Base-by-base conservation (phyloP, 1,140 invertebrate genomes). In the Zaprionus lachaisei region DNA sequence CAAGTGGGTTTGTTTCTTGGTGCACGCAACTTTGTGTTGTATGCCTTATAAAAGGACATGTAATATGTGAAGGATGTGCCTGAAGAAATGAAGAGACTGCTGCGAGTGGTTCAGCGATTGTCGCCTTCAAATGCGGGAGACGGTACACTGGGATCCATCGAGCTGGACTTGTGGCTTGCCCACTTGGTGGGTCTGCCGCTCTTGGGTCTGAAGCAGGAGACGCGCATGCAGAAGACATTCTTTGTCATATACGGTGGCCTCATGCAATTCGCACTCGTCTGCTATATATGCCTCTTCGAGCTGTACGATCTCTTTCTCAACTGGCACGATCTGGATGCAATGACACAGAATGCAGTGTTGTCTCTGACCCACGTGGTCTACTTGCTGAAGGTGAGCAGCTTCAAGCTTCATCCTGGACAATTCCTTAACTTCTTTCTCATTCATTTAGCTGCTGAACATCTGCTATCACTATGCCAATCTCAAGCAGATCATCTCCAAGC, bases 311-410 rank as follows among this genome's bases (percentile, higher is more conserved):
- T 90, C 15, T 57, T 66, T 7, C 69, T 87, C 3, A 79, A 80
- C 57, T 80, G 72, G 60, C 49, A 71, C 17, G 69, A 91, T 67
- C 34, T 91, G 64, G 79, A 86, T 37, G 57, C 47, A 4, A 41
- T 87, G 26, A 84, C 89, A n/a, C 89, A 91, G 28, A 91, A 91
- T 47, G 62, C 75, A 5, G 69, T 81, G n/a, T 54, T 90, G 34
- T 80, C 89, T 2, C 64, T 91, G 17, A 90, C 86, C 0, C 89
- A 91, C 63, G 11, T 84, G 7, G 69, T 63, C 20, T 83, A 77
- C 17, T 74, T 65, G 57, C 24, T 80, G 12, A 91, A 91, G 81
- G 89, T 70, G 37, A 68, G 61, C 14, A 24, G 2, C 5, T 11
- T 34, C 31, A 11, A 24, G 31, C 20, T 61, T 34, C 5, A 20